Percentiles rank a stretch among this genome's conserved stretches.
These are phyloP conservation scores for Machimus atricapillus DNA, from an alignment of 2,888 invertebrate species.

Conservation along the genomic window DNA sequence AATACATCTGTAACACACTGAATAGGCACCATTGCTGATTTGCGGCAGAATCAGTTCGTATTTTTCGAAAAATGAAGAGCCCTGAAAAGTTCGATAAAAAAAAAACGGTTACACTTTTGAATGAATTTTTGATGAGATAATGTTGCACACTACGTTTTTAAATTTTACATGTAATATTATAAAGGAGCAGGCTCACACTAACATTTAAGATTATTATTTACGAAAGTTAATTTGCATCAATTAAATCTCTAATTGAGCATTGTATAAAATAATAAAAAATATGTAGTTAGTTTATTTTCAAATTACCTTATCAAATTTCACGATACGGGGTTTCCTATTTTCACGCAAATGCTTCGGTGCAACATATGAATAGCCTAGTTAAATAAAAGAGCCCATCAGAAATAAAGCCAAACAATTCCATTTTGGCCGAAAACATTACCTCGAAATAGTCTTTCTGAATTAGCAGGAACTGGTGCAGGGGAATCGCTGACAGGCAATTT, in stretches of 20 bases:
- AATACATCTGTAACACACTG: constrained; percentile 82
- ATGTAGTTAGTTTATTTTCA: not conserved
- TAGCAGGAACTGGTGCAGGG: constrained; percentile 85
- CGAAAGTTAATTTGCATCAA: not conserved
- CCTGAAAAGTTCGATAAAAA: constrained; percentile 62
- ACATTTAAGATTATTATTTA: too few relatives aligned
- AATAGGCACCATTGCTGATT: constrained; percentile 89
- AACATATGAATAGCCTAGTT: constrained; percentile 91
- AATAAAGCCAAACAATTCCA: not conserved
- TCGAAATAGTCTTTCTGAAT: constrained; percentile 86
- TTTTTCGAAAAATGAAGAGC: constrained; percentile 84
- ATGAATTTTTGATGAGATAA: not conserved
- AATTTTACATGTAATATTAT: too few relatives aligned
- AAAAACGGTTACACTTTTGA: not conserved
- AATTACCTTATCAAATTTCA: constrained; percentile 10
- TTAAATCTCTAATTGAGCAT: not conserved
- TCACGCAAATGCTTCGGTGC: constrained; percentile 72
- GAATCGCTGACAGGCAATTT: constrained; percentile 90
- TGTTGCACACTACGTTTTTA: too few relatives aligned
- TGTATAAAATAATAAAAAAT: not conserved
- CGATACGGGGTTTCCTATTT: not conserved
- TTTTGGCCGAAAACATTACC: constrained; percentile 61
- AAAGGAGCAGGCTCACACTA: too few relatives aligned
- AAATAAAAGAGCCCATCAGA: constrained; percentile 41
- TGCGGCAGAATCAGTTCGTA: constrained; percentile 76